These are phyloP conservation scores for Carposina sasakii DNA, from an alignment of 1,140 invertebrate species.

Conservation along the genomic window DNA sequence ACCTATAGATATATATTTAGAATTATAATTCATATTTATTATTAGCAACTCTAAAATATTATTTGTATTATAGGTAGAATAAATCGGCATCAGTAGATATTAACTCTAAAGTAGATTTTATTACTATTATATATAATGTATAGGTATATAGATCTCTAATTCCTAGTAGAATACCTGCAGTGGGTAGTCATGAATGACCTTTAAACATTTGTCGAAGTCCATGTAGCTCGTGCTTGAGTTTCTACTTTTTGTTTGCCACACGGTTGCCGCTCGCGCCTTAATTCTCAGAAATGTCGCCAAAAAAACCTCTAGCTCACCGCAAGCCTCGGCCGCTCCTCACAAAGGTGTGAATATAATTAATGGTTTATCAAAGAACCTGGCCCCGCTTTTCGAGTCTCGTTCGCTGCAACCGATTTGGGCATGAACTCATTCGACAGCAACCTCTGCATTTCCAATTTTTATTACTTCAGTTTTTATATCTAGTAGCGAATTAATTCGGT, in stretches of 20 bases:
- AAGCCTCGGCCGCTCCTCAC: slow-evolving; percentile 25
- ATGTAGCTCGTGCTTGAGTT: slow-evolving; percentile 34
- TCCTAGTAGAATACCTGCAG: too few relatives aligned
- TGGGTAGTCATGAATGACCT: too few relatives aligned
- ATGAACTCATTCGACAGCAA: slow-evolving; percentile 23
- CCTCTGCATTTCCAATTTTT: slow-evolving; percentile 1
- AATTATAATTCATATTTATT: too few relatives aligned
- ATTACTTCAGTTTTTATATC: not conserved
- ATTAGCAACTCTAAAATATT: too few relatives aligned
- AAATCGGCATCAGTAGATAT: too few relatives aligned
- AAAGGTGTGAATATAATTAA: slow-evolving; percentile 66
- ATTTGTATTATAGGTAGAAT: too few relatives aligned
- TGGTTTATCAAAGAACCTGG: slow-evolving; percentile 52
- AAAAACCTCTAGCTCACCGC: slow-evolving; percentile 32
- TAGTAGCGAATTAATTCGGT: not conserved
- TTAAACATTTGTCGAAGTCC: slow-evolving; percentile 21
- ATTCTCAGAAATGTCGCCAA: slow-evolving; percentile 49
- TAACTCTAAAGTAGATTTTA: too few relatives aligned
- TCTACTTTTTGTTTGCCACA: slow-evolving; percentile 35
- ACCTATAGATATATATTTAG: too few relatives aligned
- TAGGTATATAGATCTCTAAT: too few relatives aligned
- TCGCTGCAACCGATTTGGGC: slow-evolving; percentile 30
- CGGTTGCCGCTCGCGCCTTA: slow-evolving; percentile 23
- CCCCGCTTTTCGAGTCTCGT: slow-evolving; percentile 21
- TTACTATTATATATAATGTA: too few relatives aligned